Evolutionary conservation across 2,113 vertebrate genomes (phyloP).

Genomic region (Pseudopipra pipra): DNA sequence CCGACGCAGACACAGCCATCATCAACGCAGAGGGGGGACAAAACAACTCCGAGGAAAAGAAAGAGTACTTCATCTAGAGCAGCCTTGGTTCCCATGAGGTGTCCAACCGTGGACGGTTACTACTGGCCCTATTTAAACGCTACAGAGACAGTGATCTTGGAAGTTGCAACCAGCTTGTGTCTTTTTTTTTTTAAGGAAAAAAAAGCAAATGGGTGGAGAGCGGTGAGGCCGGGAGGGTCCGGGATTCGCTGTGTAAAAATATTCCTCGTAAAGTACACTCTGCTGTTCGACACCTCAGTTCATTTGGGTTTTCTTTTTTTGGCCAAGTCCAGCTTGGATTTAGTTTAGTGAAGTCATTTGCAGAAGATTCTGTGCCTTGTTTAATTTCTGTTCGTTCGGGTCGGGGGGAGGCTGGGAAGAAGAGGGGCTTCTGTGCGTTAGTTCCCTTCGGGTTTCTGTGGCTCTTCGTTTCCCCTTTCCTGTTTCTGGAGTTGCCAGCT

Average conservation of each 20-base stretch:
- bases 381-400: conserved; percentile 79
- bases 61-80: conserved; percentile 99
- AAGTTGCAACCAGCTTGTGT: conserved; percentile 75
- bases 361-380: conserved; percentile 99
- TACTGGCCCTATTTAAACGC: conserved; percentile 75
- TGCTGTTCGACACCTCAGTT: conserved; percentile 88
- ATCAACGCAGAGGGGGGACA: conserved; percentile 99
- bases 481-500: conserved; percentile 72
- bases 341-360: conserved; percentile 92
- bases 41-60: conserved; percentile 98
- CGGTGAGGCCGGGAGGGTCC: conserved; percentile 77
- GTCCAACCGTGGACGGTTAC: conserved; percentile 77
- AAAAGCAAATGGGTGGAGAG: conserved; percentile 68
- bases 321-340: conserved; percentile 83
- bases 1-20: conserved; percentile 98
- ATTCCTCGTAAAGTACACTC: conserved; percentile 88
- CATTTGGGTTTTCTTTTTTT: conserved; percentile 72
- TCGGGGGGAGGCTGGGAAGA: conserved; percentile 57
- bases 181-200: conserved; percentile 23
- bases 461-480: conserved; percentile 40
- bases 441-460: conserved; percentile 58
- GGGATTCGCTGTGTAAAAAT: conserved; percentile 79
- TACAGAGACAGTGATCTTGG: conserved; percentile 76
- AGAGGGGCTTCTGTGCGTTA: conserved; percentile 63
- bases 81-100: conserved; percentile 77